Evolutionary conservation across 1,140 invertebrate genomes (phyloP), one percentile per base, ranked within the genome.

Genomic region (Planococcus citri): DNA sequence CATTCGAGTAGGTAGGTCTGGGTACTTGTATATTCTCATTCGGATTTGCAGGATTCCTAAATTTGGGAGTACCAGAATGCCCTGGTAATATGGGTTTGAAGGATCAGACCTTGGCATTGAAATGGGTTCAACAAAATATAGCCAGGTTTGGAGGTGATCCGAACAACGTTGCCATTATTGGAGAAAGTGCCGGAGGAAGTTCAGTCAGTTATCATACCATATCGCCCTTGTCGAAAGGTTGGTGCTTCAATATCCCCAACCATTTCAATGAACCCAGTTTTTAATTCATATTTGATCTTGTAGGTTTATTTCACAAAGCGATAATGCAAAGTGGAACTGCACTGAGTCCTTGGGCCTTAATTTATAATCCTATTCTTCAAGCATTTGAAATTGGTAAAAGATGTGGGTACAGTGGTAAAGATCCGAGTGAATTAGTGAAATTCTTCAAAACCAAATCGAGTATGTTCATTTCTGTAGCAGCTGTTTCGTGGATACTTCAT

Each of bases 101-200:
- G 76, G 90, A 92, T 78, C 88, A 90, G 78, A 84, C 89, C 1
- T 76, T 80, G 37, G 86, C 87, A 0, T 75, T 92, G 1, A 80
- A 82, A 33, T 93, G 89, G 89, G 79, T 92, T 0, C 81, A 86
- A 75, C 75, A 85, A 27, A 88, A 91, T 73, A 89, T 92, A 37
- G 80, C 73, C 0, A 75, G 80, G 0, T 92, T 92, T 76, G 88
- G 89, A 1, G 90, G 90, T 1, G 87, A 94, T 80, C 83, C 87
- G 0, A 79, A 82, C 71, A 78, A 78, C 1, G 84, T 93, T 0
- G 91, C 89, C 0, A 79, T 89, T 1, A 72, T 81, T 1, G 90
- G 90, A 4, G 86, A 86, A 74, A 86, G 86, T 70, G 86, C 87
- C 8, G 89, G 89, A 0, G 83, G 82, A 0, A 82, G 82, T 71